phyloP scores from a whole-genome alignment of 1,140 invertebrate species.

The Panagrolaimus sp. region DNA sequence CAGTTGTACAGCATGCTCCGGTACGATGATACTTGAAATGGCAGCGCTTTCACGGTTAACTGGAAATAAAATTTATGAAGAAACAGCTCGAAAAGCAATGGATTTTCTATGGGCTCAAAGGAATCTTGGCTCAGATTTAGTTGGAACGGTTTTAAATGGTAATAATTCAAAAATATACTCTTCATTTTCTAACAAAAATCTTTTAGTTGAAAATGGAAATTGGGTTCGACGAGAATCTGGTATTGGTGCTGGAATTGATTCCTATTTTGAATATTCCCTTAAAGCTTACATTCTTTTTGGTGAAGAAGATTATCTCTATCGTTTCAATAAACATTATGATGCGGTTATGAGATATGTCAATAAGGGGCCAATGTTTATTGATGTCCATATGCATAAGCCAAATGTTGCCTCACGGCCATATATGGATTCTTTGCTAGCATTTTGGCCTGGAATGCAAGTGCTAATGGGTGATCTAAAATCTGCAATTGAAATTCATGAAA shows the following conservation, averaged over 20 bases:
- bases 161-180: no score
- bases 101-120: conserved; percentile 89
- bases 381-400: conserved; percentile 93
- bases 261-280: conserved; percentile 94
- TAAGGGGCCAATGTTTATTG: conserved; percentile 85
- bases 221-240: conserved; percentile 84
- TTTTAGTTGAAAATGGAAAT: conserved; percentile 94
- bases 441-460: conserved; percentile 88
- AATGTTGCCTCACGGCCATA: conserved; percentile 89
- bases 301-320: conserved; percentile 79
- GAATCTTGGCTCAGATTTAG: conserved; percentile 78
- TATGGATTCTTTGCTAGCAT: conserved; percentile 92
- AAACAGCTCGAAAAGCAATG: conserved; percentile 90
- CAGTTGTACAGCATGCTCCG: conserved; percentile 95
- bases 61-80: conserved; percentile 82
- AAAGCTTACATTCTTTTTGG: conserved; percentile 74
- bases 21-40: conserved; percentile 94
- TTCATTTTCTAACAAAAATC: no score
- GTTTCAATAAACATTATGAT: conserved; percentile 91
- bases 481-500: conserved; percentile 84
- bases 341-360: conserved; percentile 94
- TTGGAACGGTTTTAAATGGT: conserved; percentile 87
- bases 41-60: conserved; percentile 85
- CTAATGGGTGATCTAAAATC: conserved; percentile 86
- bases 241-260: conserved; percentile 97